Conservation (phyloP, 1,140 invertebrate genomes). For the Bombus terrestris region DNA sequence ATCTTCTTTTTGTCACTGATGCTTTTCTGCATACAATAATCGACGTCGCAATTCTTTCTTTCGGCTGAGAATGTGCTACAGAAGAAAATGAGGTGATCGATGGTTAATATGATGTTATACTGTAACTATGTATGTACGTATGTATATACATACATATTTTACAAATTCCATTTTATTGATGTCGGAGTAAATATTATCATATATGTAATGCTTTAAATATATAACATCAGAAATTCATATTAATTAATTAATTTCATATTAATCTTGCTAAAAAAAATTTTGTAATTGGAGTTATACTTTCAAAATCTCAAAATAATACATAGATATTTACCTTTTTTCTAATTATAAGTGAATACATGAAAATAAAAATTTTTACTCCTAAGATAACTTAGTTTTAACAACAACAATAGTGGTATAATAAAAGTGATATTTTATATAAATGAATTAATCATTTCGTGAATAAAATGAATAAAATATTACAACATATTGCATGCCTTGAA, state of each 20-base stretch:
- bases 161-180: neutral
- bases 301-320: neutral
- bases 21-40: too few species aligned
- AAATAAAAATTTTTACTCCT: neutral
- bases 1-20: too few species aligned
- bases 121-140: neutral
- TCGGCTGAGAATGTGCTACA: too few species aligned
- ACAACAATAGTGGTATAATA: neutral
- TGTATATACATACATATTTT: neutral
- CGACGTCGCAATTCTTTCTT: too few species aligned
- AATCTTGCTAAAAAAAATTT: neutral
- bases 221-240: neutral
- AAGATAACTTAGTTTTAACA: neutral
- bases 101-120: too few species aligned
- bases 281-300: neutral
- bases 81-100: too few species aligned
- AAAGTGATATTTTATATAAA: neutral
- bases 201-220: neutral
- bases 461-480: neutral
- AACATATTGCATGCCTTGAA: too few species aligned
- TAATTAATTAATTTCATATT: neutral
- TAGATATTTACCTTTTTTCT: neutral
- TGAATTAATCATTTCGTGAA: neutral
- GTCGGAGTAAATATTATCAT: neutral
- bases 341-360: neutral